Conservation (phyloP, 2,113 vertebrate species). For the Hyperoodon ampullatus region DNA sequence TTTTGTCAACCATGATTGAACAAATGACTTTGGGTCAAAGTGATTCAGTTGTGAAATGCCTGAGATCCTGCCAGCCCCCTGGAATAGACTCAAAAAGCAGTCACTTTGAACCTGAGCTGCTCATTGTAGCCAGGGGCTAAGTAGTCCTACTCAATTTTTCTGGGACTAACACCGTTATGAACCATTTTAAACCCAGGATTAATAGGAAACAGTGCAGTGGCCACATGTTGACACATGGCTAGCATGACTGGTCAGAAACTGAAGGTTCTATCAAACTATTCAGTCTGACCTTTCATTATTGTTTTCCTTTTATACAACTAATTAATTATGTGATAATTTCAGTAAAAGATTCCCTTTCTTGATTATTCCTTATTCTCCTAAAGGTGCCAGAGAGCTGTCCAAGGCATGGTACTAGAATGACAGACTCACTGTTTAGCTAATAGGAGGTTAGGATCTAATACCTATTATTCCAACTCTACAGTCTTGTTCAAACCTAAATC, state of each 20-base stretch:
- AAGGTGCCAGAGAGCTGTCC: not conserved
- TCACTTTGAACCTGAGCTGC: constrained; percentile 76
- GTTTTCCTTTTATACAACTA: not conserved
- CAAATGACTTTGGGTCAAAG: constrained; percentile 86
- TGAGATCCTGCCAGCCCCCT: constrained; percentile 73
- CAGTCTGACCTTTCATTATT: not conserved
- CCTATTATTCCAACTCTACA: not conserved
- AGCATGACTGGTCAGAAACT: constrained; percentile 46
- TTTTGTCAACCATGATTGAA: constrained; percentile 86
- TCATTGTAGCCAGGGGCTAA: constrained; percentile 79
- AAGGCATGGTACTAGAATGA: not conserved
- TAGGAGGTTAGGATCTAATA: not conserved
- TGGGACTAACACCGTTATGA: constrained; percentile 39
- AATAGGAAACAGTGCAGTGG: constrained; percentile 44
- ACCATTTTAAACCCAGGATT: constrained; percentile 57
- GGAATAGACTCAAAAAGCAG: constrained; percentile 77
- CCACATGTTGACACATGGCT: not conserved
- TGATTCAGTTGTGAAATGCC: constrained; percentile 83
- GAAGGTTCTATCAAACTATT: not conserved
- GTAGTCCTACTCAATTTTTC: constrained; percentile 68
- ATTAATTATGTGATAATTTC: not conserved
- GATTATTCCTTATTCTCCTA: not conserved
- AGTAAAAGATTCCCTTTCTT: not conserved
- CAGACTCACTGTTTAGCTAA: not conserved
- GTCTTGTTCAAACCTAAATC: not conserved